Evolutionary conservation across 2,888 invertebrate genomes (phyloP), one percentile per base, ranked within the genome.

Genomic region (Timema podura): DNA sequence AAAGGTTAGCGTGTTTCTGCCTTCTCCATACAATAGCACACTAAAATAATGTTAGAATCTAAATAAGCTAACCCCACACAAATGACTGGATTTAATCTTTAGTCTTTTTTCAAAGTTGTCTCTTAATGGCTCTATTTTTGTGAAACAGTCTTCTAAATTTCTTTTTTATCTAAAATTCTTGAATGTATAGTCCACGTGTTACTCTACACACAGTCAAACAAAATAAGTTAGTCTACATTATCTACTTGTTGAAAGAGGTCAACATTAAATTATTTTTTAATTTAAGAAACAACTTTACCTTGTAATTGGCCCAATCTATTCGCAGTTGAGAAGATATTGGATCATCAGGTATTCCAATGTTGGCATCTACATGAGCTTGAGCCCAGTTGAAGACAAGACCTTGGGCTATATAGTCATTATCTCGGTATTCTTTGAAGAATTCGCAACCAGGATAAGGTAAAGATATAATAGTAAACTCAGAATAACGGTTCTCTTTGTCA

Each of bases 381-480:
- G 83, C 84, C 92, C 92, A 93, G 79, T 92, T 87, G 80, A 90
- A 92, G 66, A 86, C 81, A 69, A 92, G 83, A 69, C 85, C 86
- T 77, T 87, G 86, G 11, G 88, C 89, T 75, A 84, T 82, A 79
- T 90, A 91, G 76, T 87, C 86, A 78, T 88, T 88, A 77, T 90
- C 89, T 75, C 89, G 86, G 81, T 89, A 92, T 76, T 88, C 86
- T 74, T 85, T 86, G 80, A 92, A 93, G 81, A 92, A 92, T 81
- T 92, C 92, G 84, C 92, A 92, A 74, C 92, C 92, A 71, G 92
- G 93, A 82, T 92, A 93, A 72, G 93, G 92, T 77, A 92, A 83
- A 75, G 89, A 87, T 73, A 91, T 81, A 74, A 93, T 84, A 72
- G 85, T 87, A 77, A 92, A 92, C 74, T 89, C 87, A 64, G 85